phyloP scores from a whole-genome alignment of 1,140 invertebrate genomes.

The Glomeris maerens region DNA sequence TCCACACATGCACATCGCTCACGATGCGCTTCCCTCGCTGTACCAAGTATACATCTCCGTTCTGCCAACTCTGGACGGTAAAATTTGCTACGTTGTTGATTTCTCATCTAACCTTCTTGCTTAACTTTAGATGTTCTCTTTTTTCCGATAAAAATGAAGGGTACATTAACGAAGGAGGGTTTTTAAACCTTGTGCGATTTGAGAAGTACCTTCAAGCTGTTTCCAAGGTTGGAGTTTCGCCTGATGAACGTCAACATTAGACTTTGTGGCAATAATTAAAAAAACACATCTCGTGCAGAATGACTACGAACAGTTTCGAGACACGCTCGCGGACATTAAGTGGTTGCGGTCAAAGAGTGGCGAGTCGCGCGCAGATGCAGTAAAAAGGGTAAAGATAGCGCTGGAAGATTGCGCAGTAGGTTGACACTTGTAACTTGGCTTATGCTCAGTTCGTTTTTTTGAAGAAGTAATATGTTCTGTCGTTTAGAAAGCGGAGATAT shows the following conservation, averaged over 20 bases:
- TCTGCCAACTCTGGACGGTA: constrained; percentile 70
- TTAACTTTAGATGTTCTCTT: too few species aligned
- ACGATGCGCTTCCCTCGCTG: constrained; percentile 69
- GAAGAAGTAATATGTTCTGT: too few species aligned
- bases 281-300: constrained; percentile 44
- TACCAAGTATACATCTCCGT: constrained; percentile 78
- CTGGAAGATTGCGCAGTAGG: too few species aligned
- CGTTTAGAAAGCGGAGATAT: constrained; percentile 27
- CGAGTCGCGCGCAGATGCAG: constrained; percentile 27
- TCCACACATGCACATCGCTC: constrained; percentile 81
- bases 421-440: too few species aligned
- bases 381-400: too few species aligned
- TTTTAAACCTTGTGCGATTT: constrained; percentile 67
- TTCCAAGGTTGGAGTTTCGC: constrained; percentile 30
- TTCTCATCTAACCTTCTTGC: constrained; percentile 5
- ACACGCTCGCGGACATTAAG: constrained; percentile 67
- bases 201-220: constrained; percentile 62
- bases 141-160: constrained; percentile 37
- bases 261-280: too few species aligned
- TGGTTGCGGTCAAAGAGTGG: constrained; percentile 72
- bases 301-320: constrained; percentile 71
- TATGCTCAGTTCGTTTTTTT: too few species aligned
- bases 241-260: too few species aligned
- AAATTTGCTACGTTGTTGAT: constrained; percentile 16
- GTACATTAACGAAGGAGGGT: constrained; percentile 83